Conservation (phyloP, 2,888 invertebrate species). For the Rhyacophila evoluta region DNA sequence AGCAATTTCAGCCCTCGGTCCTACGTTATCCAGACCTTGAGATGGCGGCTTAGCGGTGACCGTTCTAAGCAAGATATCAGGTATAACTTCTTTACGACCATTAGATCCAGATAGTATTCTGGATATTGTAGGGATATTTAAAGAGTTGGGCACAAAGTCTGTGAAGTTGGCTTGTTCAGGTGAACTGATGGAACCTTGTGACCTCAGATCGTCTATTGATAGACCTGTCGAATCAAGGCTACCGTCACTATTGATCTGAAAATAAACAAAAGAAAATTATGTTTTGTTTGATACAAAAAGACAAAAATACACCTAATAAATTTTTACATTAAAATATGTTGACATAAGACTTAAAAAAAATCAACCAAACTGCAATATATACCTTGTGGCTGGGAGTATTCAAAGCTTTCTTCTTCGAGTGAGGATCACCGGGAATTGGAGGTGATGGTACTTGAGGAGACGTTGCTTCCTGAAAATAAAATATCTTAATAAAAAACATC, state of each 20-base stretch:
- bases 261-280: no score
- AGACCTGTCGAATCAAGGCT: slow-evolving; percentile 58
- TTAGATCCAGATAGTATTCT: slow-evolving; percentile 88
- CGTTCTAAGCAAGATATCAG: slow-evolving; percentile 79
- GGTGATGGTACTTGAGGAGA: slow-evolving; percentile 69
- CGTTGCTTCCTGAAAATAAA: slow-evolving; percentile 65
- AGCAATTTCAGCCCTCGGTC: slow-evolving; percentile 36
- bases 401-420: slow-evolving; percentile 77
- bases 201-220: slow-evolving; percentile 60
- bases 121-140: slow-evolving; percentile 86
- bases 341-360: no score
- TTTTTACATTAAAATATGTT: no score
- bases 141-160: slow-evolving; percentile 76
- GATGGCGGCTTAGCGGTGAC: slow-evolving; percentile 72
- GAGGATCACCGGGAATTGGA: slow-evolving; percentile 61
- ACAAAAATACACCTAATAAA: no score
- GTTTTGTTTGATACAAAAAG: no score
- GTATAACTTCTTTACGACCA: slow-evolving; percentile 84
- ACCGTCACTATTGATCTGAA: slow-evolving; percentile 63
- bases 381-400: slow-evolving; percentile 81
- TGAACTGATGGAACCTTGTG: slow-evolving; percentile 57
- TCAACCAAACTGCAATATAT: no score
- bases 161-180: slow-evolving; percentile 69
- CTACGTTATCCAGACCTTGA: slow-evolving; percentile 26
- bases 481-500: no score